Evolutionary conservation across 2,797 vertebrate species (phyloP).

Genomic region (Characodon lateralis): DNA sequence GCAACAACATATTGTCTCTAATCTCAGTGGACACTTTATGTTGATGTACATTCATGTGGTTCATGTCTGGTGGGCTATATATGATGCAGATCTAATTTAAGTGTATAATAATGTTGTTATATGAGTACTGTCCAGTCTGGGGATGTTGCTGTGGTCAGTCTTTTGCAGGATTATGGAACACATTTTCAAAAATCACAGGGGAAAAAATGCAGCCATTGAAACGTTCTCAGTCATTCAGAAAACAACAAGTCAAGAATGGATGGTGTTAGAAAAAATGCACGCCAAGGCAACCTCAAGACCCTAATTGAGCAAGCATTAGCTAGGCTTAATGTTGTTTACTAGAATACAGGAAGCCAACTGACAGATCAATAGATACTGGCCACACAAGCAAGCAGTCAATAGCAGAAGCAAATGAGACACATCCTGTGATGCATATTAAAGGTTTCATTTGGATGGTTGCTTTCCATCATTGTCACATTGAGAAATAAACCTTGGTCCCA

Average conservation of each 20-base stretch:
- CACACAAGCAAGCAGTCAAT: background rate
- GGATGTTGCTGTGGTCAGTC: too few relatives aligned
- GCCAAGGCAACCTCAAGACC: background rate
- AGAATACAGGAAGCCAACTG: background rate
- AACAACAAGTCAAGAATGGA: background rate
- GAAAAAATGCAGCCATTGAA: background rate
- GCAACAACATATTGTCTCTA: too few relatives aligned
- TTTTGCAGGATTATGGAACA: too few relatives aligned
- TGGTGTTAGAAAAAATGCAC: background rate
- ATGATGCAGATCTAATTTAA: background rate
- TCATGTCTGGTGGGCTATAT: too few relatives aligned
- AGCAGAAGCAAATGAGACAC: background rate
- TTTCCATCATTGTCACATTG: background rate
- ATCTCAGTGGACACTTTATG: too few relatives aligned
- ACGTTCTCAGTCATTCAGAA: background rate
- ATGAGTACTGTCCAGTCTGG: background rate
- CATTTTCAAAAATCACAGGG: background rate
- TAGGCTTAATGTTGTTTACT: background rate
- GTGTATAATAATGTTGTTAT: background rate
- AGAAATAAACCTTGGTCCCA: background rate
- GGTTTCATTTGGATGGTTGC: background rate
- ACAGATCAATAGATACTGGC: background rate
- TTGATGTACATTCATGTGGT: too few relatives aligned
- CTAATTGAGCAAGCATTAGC: background rate
- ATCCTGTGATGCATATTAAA: background rate